Conservation (phyloP, 2,113 vertebrate genomes). For the Heptranchias perlo region DNA sequence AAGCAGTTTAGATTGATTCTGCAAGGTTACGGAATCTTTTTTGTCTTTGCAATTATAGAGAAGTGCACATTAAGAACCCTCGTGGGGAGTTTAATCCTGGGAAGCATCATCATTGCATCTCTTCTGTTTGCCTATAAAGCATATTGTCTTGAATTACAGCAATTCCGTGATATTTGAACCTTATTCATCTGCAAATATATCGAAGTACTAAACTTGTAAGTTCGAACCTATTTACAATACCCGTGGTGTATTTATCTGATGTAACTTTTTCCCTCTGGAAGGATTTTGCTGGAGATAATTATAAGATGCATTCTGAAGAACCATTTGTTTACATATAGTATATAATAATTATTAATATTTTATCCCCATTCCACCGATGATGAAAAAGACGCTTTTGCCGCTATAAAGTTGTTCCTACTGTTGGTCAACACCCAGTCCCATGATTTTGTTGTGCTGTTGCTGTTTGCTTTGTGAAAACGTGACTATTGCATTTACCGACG, state of each 20-base stretch:
- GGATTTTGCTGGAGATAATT: not conserved
- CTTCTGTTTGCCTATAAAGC: not conserved
- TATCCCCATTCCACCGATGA: too few relatives aligned
- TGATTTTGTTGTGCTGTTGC: not conserved
- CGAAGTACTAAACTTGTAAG: not conserved
- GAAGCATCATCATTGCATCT: not conserved
- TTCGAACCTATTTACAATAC: not conserved
- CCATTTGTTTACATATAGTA: not conserved
- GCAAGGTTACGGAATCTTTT: not conserved
- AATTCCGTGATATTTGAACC: not conserved
- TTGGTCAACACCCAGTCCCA: too few relatives aligned
- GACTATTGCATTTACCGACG: not conserved
- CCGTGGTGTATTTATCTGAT: not conserved
- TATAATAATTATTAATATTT: not conserved
- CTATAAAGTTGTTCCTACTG: not conserved
- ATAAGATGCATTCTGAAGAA: not conserved
- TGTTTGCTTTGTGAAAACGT: too few relatives aligned
- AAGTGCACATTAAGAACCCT: not conserved
- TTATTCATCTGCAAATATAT: too few relatives aligned
- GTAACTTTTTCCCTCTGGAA: not conserved
- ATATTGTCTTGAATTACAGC: not conserved
- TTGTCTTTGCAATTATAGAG: not conserved
- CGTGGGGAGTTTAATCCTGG: not conserved
- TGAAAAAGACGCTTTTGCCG: not conserved
- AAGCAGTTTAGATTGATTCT: not conserved